phyloP scores from a whole-genome alignment of 2,888 invertebrate species.

The Xestia ashworthii region DNA sequence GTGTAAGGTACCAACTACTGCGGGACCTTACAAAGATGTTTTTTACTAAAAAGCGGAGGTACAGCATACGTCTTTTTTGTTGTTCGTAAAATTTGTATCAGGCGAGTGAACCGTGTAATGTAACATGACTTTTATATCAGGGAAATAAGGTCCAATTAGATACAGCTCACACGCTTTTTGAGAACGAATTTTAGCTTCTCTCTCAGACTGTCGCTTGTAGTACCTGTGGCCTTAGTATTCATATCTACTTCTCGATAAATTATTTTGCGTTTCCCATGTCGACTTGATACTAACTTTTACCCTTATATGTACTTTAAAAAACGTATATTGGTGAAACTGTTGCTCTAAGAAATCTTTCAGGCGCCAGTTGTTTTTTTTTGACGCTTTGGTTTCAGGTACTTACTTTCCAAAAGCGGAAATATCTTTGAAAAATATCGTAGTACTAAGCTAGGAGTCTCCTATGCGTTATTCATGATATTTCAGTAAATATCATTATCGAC shows the following conservation, averaged over 20 bases:
- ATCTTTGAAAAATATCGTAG: neutral
- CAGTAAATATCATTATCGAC: neutral
- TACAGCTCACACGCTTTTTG: neutral
- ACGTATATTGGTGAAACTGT: neutral
- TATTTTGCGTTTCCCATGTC: neutral
- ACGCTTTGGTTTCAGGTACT: neutral
- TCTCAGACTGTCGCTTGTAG: conserved; percentile 14
- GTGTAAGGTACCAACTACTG: too few relatives aligned
- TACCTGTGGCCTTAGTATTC: neutral
- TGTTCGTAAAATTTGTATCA: neutral
- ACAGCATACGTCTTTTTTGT: neutral
- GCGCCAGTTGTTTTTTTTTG: neutral
- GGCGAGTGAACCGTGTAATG: conserved; percentile 11
- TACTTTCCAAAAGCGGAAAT: neutral
- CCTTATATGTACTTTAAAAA: neutral
- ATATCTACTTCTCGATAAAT: neutral
- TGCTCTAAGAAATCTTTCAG: neutral
- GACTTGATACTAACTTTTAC: neutral
- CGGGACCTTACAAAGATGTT: too few relatives aligned
- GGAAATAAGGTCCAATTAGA: neutral
- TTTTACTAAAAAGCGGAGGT: neutral
- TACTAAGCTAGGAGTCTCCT: neutral
- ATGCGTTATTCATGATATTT: neutral
- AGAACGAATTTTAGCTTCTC: neutral
- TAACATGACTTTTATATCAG: neutral